These are phyloP conservation scores for Pseudotriccus pelzelni DNA, from an alignment of 2,797 vertebrate genomes.

Conservation along the genomic window DNA sequence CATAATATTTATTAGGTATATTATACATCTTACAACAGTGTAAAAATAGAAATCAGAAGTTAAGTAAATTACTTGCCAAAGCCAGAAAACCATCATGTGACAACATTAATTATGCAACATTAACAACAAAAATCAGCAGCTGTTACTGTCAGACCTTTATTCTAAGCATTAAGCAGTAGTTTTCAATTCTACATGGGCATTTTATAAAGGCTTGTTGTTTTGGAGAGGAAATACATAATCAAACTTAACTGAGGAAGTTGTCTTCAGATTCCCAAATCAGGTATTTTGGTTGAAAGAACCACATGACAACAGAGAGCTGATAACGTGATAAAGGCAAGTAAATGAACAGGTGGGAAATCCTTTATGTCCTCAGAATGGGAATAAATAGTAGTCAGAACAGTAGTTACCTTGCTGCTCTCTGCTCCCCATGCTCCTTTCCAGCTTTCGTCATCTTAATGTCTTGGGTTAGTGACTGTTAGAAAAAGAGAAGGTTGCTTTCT, in stretches of 20 bases:
- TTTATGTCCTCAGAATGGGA: rapidly evolving
- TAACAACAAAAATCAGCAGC: background rate
- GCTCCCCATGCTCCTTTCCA: background rate
- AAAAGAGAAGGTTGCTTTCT: background rate
- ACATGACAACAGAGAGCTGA: background rate
- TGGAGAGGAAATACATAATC: background rate
- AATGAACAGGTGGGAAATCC: background rate
- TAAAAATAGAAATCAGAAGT: background rate
- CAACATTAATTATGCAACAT: rapidly evolving
- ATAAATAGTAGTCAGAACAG: background rate
- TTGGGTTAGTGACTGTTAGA: background rate
- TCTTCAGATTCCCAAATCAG: background rate
- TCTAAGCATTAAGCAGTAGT: background rate
- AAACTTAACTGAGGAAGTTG: background rate
- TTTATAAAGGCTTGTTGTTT: background rate
- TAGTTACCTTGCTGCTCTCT: background rate
- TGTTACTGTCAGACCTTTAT: background rate
- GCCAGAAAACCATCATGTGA: background rate
- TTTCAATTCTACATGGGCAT: background rate
- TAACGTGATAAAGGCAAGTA: background rate
- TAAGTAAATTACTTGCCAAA: background rate
- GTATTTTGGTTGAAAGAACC: background rate
- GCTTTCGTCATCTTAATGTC: background rate
- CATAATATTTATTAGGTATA: background rate
- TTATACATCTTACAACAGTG: background rate